phyloP scores from a whole-genome alignment of 2,888 invertebrate genomes.

The Lepidocyrtinus sp. region DNA sequence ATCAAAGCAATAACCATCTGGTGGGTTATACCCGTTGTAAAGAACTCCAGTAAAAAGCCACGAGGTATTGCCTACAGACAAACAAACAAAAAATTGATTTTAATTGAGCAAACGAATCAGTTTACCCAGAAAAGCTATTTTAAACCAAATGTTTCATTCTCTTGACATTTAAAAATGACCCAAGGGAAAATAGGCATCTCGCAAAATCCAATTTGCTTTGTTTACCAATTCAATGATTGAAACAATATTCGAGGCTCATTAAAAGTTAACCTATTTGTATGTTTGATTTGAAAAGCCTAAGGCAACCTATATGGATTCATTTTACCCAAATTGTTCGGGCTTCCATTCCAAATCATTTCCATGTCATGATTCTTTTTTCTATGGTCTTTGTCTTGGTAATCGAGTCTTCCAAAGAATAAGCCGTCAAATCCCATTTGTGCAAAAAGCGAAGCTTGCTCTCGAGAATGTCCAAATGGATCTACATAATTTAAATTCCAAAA shows the following conservation, averaged over 20 bases:
- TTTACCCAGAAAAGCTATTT: too few species aligned
- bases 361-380: constrained; percentile 78
- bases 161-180: too few species aligned
- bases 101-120: too few species aligned
- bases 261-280: neutral
- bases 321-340: constrained; percentile 77
- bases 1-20: constrained; percentile 95
- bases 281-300: neutral
- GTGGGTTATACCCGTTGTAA: constrained; percentile 87
- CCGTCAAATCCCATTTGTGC: constrained; percentile 92
- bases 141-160: too few species aligned
- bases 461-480: constrained; percentile 88
- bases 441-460: constrained; percentile 81
- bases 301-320: too few species aligned
- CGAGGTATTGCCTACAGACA: constrained; percentile 73
- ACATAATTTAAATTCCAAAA: too few species aligned
- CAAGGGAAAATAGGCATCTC: too few species aligned
- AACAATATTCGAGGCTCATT: too few species aligned
- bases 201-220: too few species aligned
- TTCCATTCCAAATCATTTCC: constrained; percentile 90
- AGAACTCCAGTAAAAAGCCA: constrained; percentile 88
- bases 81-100: neutral
- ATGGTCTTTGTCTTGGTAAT: constrained; percentile 84
- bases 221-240: too few species aligned
- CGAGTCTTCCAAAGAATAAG: constrained; percentile 83